Base-by-base conservation (phyloP, 2,113 vertebrate species). In the Anolis sagrei region DNA sequence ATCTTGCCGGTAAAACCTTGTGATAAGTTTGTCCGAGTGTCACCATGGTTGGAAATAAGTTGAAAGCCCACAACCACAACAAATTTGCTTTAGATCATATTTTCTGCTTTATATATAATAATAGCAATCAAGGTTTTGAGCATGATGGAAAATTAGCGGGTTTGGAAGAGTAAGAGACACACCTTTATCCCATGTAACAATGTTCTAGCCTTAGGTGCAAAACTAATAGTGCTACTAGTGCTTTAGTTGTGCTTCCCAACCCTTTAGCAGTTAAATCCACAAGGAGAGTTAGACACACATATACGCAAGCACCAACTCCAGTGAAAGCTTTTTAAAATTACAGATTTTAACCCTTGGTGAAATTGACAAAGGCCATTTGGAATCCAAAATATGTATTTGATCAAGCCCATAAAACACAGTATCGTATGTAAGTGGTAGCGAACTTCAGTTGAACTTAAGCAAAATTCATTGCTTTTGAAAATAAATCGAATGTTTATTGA, bases 381-480 rank as follows among this genome's bases (percentile, higher is more conserved):
- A 66, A 85, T 83, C 36, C 34, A 27, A 81, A 83, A 76, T 44
- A 68, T 68, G 14, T 64, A 48, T 76, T 79, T 83, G 70, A 85
- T 92, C 83, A 89, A 74, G 85, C 83, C 87, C 88, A 85, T 68
- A 87, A 86, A 89, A 72, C 16, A 85, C 76, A 66, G 91, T n/a
- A 25, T 85, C 89, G 49, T 87, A 88, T 87, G 51, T 84, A 64
- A 87, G 70, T 36, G 77, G 11, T 19, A 81, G 25, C 69, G 72
- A 91, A 89, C 90, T 79, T 84, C 87, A 84, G 86, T 90, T 87
- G 62, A 78, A 81, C 69, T 79, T 44, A 85, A 88, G 93, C 84
- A 78, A 79, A 90, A 82, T 75, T 79, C 85, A 25, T 87, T 87
- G 73, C 87, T 85, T 51, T 82, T 89, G 70, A 81, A 51, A 34